A percentile compares a stretch with the other conserved stretches of the same genome.
Conservation (phyloP, 1,140 invertebrate genomes). For the Bombus waltoni region DNA sequence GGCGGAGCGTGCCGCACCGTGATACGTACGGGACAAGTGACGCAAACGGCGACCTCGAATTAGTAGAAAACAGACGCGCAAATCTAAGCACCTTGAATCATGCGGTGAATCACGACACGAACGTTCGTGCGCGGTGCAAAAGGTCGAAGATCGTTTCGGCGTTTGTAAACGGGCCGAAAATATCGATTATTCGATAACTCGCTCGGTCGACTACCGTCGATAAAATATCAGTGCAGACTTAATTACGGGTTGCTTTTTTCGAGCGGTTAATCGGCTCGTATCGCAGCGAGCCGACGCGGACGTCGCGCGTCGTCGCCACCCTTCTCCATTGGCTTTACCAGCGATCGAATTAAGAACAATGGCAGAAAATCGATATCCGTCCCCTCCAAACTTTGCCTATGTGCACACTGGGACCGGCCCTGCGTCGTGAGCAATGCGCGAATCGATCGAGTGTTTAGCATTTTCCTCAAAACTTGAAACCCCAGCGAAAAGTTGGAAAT, state of each 20-base stretch:
- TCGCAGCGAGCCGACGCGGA: constrained; percentile 28
- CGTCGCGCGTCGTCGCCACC: constrained; percentile 6
- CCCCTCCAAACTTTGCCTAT: background rate
- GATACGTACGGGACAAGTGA: background rate
- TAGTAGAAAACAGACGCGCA: constrained; percentile 10
- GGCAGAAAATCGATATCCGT: constrained; percentile 49
- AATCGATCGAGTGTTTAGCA: constrained; percentile 24
- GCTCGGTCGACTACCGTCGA: constrained; percentile 44
- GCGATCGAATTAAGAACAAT: constrained; percentile 52
- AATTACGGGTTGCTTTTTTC: constrained; percentile 57
- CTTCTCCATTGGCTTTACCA: background rate
- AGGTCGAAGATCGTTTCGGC: constrained; percentile 48
- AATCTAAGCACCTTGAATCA: constrained; percentile 31
- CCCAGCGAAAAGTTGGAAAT: background rate
- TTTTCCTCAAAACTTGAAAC: background rate
- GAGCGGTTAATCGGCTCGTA: constrained; percentile 27
- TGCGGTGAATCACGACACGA: constrained; percentile 38
- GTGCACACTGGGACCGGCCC: background rate
- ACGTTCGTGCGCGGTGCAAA: constrained; percentile 40
- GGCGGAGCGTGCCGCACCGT: no score
- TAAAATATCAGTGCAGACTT: constrained; percentile 45
- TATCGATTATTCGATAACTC: constrained; percentile 66
- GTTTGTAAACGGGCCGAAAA: constrained; percentile 43
- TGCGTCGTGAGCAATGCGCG: background rate
- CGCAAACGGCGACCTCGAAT: constrained; percentile 44